Percentiles rank a stretch among this genome's conserved stretches.
These are phyloP conservation scores for Entelurus aequoreus DNA, from an alignment of 2,113 vertebrate species.

Conservation along the genomic window DNA sequence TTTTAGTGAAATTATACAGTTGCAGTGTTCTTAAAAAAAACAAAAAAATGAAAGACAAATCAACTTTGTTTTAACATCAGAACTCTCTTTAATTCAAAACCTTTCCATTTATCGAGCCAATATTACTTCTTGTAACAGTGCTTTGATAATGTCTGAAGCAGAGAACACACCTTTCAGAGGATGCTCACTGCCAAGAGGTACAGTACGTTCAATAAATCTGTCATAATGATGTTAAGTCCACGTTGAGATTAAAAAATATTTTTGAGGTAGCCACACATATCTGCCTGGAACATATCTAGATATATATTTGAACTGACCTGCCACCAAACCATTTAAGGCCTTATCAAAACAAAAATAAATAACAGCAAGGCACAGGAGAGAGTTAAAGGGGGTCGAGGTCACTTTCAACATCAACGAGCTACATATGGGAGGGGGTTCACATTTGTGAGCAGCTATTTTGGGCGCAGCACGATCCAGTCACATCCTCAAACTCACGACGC, in stretches of 20 bases:
- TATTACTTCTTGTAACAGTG: conserved; percentile 40
- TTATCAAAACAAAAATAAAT: conserved; percentile 47
- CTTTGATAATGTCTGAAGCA: conserved; percentile 50
- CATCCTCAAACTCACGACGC: conserved; percentile 28
- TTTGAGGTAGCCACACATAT: conserved; percentile 59
- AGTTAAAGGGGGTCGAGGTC: conserved; percentile 37
- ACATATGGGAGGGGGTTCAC: conserved; percentile 26
- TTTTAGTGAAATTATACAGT: not conserved
- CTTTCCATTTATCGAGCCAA: conserved; percentile 49
- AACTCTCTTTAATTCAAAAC: conserved; percentile 55
- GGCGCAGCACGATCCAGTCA: conserved; percentile 8
- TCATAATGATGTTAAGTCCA: conserved; percentile 37
- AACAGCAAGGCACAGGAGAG: conserved; percentile 63
- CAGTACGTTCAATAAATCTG: conserved; percentile 29
- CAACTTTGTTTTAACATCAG: conserved; percentile 15
- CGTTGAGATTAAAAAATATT: conserved; percentile 24
- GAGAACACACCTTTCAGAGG: conserved; percentile 20
- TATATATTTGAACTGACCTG: conserved; percentile 43
- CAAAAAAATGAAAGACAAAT: conserved; percentile 1
- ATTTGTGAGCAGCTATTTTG: conserved; percentile 31
- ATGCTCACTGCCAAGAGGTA: conserved; percentile 33
- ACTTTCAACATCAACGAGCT: conserved; percentile 33
- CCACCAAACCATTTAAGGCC: conserved; percentile 42
- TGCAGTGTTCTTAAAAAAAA: not conserved
- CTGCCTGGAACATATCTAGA: conserved; percentile 38